Evolutionary conservation across 1,140 invertebrate genomes (phyloP).

Genomic region (Trissolcus basalis): DNA sequence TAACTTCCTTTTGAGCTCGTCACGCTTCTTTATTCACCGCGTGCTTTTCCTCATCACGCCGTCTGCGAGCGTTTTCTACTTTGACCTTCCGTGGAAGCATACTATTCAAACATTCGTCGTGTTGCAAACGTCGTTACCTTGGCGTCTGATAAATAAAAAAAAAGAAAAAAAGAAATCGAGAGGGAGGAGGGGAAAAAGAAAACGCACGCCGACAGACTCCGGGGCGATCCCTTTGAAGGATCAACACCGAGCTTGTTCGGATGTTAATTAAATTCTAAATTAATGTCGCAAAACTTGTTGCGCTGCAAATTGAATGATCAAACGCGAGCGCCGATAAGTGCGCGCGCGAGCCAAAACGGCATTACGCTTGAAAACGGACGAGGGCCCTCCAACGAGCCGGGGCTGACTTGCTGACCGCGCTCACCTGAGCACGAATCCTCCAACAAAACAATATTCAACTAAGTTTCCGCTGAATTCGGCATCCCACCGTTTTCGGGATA

Average conservation of each 20-base stretch:
- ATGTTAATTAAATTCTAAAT: constrained; percentile 19
- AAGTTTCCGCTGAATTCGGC: constrained; percentile 72
- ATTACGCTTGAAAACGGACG: constrained; percentile 32
- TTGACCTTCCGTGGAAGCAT: constrained; percentile 4
- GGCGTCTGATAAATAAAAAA: constrained; percentile 15
- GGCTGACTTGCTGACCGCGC: constrained; percentile 63
- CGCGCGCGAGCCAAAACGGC: constrained; percentile 7
- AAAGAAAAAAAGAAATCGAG: no score
- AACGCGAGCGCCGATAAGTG: constrained; percentile 13
- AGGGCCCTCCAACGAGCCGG: constrained; percentile 5
- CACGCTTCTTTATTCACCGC: constrained; percentile 20
- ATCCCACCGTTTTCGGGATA: constrained; percentile 57
- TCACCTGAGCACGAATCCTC: constrained; percentile 67
- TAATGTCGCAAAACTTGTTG: constrained; percentile 26
- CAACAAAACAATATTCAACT: constrained; percentile 72
- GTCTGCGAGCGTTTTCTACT: constrained; percentile 22
- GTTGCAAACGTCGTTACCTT: constrained; percentile 19
- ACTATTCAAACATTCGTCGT: constrained; percentile 21
- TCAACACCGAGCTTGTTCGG: neutral
- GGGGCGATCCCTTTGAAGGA: neutral
- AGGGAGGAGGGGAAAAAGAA: no score
- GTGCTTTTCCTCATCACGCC: constrained; percentile 31
- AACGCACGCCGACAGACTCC: no score
- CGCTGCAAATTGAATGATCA: constrained; percentile 17
- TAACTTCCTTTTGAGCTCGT: constrained; percentile 7